Conservation (phyloP, 2,113 vertebrate species). For the Toxotes jaculatrix region DNA sequence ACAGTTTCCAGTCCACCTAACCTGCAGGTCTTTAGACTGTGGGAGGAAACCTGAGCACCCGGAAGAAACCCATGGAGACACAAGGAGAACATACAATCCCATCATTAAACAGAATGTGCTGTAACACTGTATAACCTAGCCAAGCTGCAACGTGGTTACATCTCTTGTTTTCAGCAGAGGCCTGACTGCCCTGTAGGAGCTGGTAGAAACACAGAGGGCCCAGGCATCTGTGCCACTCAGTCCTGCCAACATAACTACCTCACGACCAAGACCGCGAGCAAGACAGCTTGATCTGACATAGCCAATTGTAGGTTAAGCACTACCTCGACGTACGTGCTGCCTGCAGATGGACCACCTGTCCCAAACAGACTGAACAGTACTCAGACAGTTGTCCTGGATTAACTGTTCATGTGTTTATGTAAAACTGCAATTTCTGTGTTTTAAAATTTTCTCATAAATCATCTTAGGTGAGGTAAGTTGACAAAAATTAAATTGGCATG, state of each 20-base stretch:
- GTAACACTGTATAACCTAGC: constrained; percentile 1
- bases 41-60: not conserved
- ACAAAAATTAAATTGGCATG: not conserved
- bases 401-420: constrained; percentile 12
- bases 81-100: not conserved
- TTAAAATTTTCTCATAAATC: not conserved
- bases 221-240: constrained; percentile 57
- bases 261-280: constrained; percentile 28
- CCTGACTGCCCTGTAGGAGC: constrained; percentile 24
- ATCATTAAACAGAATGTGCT: constrained; percentile 13
- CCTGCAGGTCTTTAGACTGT: not conserved
- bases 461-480: not conserved
- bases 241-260: constrained; percentile 50
- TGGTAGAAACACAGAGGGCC: constrained; percentile 34
- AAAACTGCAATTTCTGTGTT: not conserved
- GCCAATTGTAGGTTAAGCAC: constrained; percentile 62
- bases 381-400: constrained; percentile 21
- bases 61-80: not conserved
- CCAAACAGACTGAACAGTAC: constrained; percentile 40
- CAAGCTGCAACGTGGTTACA: not conserved
- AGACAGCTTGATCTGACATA: constrained; percentile 61
- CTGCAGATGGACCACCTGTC: constrained; percentile 57
- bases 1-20: not conserved
- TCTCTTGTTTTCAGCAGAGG: not conserved
- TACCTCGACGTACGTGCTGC: constrained; percentile 39